Percentiles rank a stretch among this genome's conserved stretches.
Conservation (phyloP, 1,140 invertebrate genomes). For the Cherax destructor region DNA sequence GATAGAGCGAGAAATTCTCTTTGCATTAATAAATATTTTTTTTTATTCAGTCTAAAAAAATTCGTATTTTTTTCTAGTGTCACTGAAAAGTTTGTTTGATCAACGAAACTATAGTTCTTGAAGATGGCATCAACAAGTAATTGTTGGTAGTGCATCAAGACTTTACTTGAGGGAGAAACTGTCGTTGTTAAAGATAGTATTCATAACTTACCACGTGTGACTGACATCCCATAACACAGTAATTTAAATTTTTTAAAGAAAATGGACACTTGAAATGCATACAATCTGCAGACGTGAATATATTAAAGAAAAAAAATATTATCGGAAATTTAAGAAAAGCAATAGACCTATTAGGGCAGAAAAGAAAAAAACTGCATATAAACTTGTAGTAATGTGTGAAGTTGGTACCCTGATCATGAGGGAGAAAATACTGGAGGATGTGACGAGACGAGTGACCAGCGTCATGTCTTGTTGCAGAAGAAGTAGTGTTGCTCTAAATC, state of each 20-base stretch:
- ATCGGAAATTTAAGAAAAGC: not conserved
- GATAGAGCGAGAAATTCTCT: not conserved
- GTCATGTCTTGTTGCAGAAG: constrained; percentile 14
- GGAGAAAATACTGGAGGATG: constrained; percentile 4
- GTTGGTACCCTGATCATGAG: not conserved
- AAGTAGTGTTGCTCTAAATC: not conserved
- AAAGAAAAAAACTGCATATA: constrained; percentile 26
- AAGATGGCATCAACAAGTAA: not conserved
- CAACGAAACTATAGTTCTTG: too few relatives aligned
- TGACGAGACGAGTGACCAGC: not conserved
- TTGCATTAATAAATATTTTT: not conserved
- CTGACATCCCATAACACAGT: constrained; percentile 19
- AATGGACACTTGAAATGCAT: constrained; percentile 23
- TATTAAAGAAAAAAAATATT: constrained; percentile 13
- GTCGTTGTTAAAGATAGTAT: constrained; percentile 16
- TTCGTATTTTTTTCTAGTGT: not conserved
- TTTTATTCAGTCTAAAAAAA: not conserved
- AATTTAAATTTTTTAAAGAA: constrained; percentile 18
- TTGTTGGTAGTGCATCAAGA: too few relatives aligned
- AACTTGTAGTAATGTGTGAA: constrained; percentile 15
- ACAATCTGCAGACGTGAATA: constrained; percentile 33
- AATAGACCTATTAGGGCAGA: not conserved
- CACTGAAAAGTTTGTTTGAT: not conserved
- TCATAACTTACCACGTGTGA: constrained; percentile 18
- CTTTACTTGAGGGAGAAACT: not conserved